Conservation (phyloP, 1,140 invertebrate species). For the Drosophila azteca region DNA sequence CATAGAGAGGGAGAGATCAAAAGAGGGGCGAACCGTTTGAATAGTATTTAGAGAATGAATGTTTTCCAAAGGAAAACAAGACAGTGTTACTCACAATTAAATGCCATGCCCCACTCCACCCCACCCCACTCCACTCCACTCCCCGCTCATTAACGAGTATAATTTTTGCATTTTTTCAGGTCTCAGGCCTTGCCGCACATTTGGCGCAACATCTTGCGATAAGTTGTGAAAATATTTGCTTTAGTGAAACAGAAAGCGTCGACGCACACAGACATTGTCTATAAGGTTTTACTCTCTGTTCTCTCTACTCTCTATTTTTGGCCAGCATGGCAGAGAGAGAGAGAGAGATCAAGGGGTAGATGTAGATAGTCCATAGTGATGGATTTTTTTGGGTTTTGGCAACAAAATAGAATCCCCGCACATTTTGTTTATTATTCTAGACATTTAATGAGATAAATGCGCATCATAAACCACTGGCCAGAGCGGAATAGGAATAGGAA, state of each 20-base stretch:
- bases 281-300: conserved; percentile 1
- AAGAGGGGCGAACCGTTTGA: conserved; percentile 22
- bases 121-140: no score
- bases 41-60: conserved; percentile 31
- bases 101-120: neutral
- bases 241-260: conserved; percentile 74
- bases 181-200: conserved; percentile 54
- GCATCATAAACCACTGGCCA: conserved; percentile 34
- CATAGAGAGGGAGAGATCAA: conserved; percentile 1
- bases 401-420: conserved; percentile 10
- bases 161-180: conserved; percentile 46
- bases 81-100: conserved; percentile 14
- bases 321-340: conserved; percentile 4
- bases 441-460: conserved; percentile 51
- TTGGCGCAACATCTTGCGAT: conserved; percentile 69
- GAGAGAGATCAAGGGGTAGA: conserved; percentile 37
- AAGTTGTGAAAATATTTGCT: conserved; percentile 76
- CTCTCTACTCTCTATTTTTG: conserved; percentile 33
- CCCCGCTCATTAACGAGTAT: conserved; percentile 31
- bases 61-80: conserved; percentile 29
- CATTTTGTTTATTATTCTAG: conserved; percentile 51
- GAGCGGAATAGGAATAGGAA: neutral
- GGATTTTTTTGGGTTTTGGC: conserved; percentile 33
- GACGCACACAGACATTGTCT: conserved; percentile 22
- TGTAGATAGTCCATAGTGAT: neutral